A percentile compares a stretch with the other conserved stretches of the same genome.
phyloP scores from a whole-genome alignment of 2,888 invertebrate species.

The Cyrtodaria siliqua region DNA sequence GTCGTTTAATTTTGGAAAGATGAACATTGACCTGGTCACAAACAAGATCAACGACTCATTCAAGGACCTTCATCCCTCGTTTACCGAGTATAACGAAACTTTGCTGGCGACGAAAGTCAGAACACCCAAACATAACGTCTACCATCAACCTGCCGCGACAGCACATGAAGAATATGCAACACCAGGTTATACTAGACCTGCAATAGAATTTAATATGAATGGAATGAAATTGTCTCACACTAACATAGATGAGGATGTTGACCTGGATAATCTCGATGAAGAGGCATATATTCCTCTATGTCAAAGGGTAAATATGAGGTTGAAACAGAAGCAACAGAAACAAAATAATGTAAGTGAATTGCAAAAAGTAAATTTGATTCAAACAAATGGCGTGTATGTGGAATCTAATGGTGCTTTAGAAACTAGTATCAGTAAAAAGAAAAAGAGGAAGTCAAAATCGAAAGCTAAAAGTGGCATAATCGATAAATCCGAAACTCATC shows the following conservation, averaged over 20 bases:
- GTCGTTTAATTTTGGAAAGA: constrained; percentile 52
- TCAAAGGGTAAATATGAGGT: constrained; percentile 55
- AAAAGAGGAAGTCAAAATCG: constrained; percentile 16
- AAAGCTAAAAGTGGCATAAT: not conserved
- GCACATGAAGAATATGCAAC: not conserved
- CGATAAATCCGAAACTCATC: not conserved
- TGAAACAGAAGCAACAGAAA: constrained; percentile 17
- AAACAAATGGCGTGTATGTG: not conserved
- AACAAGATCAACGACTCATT: constrained; percentile 29
- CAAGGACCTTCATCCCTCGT: constrained; percentile 31
- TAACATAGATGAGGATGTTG: too few species aligned
- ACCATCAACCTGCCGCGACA: not conserved
- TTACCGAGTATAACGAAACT: constrained; percentile 36
- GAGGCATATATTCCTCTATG: constrained; percentile 46
- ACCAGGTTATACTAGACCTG: too few species aligned
- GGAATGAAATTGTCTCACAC: too few species aligned
- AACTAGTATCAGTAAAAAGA: not conserved
- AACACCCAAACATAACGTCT: constrained; percentile 23
- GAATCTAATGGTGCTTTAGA: too few species aligned
- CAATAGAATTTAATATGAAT: too few species aligned
- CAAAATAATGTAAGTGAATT: not conserved
- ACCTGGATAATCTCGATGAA: not conserved
- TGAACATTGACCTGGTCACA: constrained; percentile 36
- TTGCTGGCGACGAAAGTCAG: constrained; percentile 30
- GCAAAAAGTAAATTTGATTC: not conserved